Evolutionary conservation across 2,888 invertebrate genomes (phyloP).

Genomic region (Onchidella celtica): DNA sequence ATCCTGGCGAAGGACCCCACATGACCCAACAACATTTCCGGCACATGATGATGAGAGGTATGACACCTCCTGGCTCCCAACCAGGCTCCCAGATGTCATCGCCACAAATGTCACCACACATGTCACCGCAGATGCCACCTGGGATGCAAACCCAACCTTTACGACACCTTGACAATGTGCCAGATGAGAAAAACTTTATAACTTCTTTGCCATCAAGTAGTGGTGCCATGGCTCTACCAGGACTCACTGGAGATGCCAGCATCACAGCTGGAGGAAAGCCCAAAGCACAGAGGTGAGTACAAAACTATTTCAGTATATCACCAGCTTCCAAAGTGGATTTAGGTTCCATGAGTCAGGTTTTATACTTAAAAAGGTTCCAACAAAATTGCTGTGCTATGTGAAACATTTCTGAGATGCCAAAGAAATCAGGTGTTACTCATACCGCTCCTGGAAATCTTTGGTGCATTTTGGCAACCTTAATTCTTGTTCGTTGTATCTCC

Average conservation of each 20-base stretch:
- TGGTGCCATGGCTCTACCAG: conserved; percentile 42
- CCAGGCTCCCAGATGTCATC: conserved; percentile 47
- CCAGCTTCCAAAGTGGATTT: too few species aligned
- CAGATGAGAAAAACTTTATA: conserved; percentile 45
- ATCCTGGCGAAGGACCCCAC: conserved; percentile 24
- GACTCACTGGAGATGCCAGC: conserved; percentile 16
- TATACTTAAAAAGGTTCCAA: too few species aligned
- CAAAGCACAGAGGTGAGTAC: conserved; percentile 39
- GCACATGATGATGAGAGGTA: conserved; percentile 48
- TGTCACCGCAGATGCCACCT: conserved; percentile 47
- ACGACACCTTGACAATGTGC: conserved; percentile 37
- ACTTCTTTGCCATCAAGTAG: conserved; percentile 49
- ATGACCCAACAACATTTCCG: conserved; percentile 30
- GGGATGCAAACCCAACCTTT: conserved; percentile 42
- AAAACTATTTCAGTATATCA: too few species aligned
- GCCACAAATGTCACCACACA: conserved; percentile 50
- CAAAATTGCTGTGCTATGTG: too few species aligned
- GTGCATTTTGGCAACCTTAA: too few species aligned
- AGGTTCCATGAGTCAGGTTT: too few species aligned
- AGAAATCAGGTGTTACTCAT: too few species aligned
- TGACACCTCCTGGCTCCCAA: conserved; percentile 39
- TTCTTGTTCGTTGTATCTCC: too few species aligned
- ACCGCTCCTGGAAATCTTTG: too few species aligned
- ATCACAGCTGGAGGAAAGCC: conserved; percentile 49
- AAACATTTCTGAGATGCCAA: too few species aligned